Base-by-base conservation (phyloP, 2,888 invertebrate genomes). In the Tenthredo livida region DNA sequence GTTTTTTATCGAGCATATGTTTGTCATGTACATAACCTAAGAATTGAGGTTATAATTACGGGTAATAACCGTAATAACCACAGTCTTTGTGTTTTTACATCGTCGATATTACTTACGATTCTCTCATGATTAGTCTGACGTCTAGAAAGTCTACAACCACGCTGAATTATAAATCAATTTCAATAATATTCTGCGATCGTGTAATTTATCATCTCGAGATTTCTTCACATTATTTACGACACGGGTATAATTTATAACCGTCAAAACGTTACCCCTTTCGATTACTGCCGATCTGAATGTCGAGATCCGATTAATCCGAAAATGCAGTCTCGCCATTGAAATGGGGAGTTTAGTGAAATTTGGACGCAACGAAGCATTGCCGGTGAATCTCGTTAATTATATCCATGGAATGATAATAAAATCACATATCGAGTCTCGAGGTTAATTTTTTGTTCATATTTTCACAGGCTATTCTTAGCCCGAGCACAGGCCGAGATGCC, bases 401-500 rank as follows among this genome's bases (percentile, higher is more conserved):
- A 1, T 82, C 21, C 25, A 61, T 84, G 50, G n/a, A 1, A 15
- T 25, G 1, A 9, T 29, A 58, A 33, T 6, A 33, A 29, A 70
- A 37, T 84, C 17, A 37, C 15, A 61, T n/a, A 9, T 72, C 84
- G 73, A 67, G 58, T 75, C 70, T 58, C 50, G 17, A 72, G 72
- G 33, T 84, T 25, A 43, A 86, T 86, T 87, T 75, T 25, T 84
- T 82, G 86, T 85, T 21, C 1, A 12, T 25, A 70, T 37, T 21
- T 43, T 67, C 25, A 15, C 50, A 40, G 72, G 72, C 61, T 54
- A 40, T 33, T 25, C 21, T 54, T 83, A 88, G 86, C 85, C 21
- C 83, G 43, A 70, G 77, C 50, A 75, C 78, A 78, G 78, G 73
- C 78, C 87, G 95, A 93, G 89, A 96, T 96, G 96, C 96, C 96